Percentiles rank a stretch among this genome's conserved stretches.
Evolutionary conservation across 1,140 invertebrate species (phyloP).

Genomic region (Macrosteles quadrilineatus): DNA sequence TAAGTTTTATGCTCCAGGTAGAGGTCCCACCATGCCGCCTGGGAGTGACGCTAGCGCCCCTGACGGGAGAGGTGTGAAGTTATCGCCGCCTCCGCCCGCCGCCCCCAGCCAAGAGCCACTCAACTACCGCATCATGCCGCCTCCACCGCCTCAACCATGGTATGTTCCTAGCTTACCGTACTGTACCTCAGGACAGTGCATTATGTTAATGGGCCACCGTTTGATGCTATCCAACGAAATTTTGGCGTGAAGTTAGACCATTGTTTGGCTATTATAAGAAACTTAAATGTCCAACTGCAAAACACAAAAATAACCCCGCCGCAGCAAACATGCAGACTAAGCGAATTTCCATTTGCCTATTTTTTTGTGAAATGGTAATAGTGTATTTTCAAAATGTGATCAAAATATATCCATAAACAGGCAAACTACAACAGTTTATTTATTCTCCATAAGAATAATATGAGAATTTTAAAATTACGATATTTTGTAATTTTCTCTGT

Average conservation of each 20-base stretch:
- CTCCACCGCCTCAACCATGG: slow-evolving; percentile 32
- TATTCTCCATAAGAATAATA: no score
- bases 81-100: slow-evolving; percentile 45
- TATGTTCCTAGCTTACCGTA: neutral
- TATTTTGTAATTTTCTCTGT: no score
- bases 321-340: no score
- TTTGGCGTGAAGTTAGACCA: neutral
- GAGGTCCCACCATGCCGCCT: neutral
- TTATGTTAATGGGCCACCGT: no score
- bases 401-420: no score
- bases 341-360: no score
- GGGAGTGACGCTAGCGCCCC: neutral
- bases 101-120: slow-evolving; percentile 36
- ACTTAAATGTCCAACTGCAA: neutral
- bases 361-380: no score
- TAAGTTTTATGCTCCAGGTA: no score
- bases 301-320: neutral
- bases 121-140: slow-evolving; percentile 36
- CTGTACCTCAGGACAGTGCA: neutral
- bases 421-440: no score
- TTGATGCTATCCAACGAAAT: no score
- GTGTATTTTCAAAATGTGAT: no score
- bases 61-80: slow-evolving; percentile 42
- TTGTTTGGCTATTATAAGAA: neutral
- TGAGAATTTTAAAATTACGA: no score